phyloP scores from a whole-genome alignment of 1,140 invertebrate genomes.

The Camponotus floridanus region DNA sequence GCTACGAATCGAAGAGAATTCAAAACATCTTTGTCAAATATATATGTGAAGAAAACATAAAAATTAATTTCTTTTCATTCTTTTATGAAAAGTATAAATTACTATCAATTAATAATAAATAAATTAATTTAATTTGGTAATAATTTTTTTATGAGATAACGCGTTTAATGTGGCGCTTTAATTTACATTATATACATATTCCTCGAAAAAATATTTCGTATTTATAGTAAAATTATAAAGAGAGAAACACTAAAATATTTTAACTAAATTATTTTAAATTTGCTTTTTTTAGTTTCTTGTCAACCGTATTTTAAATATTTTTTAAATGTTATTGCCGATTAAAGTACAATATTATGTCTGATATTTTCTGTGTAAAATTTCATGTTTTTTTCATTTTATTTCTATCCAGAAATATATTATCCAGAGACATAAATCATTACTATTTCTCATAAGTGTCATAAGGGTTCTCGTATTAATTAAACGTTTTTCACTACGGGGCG shows the following conservation, averaged over 20 bases:
- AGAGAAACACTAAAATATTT: neutral
- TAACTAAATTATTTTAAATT: neutral
- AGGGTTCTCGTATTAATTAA: slow-evolving; percentile 72
- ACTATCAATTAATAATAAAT: neutral
- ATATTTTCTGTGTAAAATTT: neutral
- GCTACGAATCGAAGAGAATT: neutral
- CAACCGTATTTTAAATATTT: neutral
- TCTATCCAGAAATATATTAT: neutral
- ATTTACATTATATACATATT: neutral
- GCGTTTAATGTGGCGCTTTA: neutral
- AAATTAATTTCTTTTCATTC: neutral
- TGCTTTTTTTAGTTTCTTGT: neutral
- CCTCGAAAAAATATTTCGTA: neutral
- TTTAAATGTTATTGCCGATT: neutral
- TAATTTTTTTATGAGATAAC: neutral
- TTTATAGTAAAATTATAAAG: neutral
- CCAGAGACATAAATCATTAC: slow-evolving; percentile 71
- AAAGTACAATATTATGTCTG: neutral
- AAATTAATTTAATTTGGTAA: neutral
- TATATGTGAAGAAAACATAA: neutral
- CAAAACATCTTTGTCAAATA: neutral
- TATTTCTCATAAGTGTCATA: slow-evolving; percentile 74
- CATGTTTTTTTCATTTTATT: neutral
- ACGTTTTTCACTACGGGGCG: slow-evolving; percentile 66
- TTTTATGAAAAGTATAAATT: neutral